Base-by-base conservation (phyloP, 2,888 invertebrate species). In the Hemithea aestivaria region DNA sequence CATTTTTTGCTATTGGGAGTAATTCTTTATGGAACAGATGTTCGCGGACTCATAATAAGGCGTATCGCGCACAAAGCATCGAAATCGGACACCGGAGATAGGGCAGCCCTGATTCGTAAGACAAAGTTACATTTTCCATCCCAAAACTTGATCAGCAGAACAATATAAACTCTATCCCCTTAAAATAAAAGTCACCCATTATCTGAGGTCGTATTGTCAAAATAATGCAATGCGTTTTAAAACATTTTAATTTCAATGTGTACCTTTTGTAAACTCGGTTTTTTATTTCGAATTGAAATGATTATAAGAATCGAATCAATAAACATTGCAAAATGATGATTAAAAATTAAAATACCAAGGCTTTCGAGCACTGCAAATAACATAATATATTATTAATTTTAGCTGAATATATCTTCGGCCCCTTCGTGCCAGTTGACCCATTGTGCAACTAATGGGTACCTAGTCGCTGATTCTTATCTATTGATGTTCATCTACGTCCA, bases 71-170 rank as follows among this genome's bases (percentile, higher is more conserved):
- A 84, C 83, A 87, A 87, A 82, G 80, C 74, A 75, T 77, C 73
- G 87, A 79, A 82, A 87, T 84, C 79, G 72, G 83, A 87, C 84
- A 87, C 87, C 83, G 78, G 75, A 77, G 84, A 83, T 82, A 82
- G 82, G 78, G 78, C 77, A 79, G 69, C 66, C 61, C 72, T 68
- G 74, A 73, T 73, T 72, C 67, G 60, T 56, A 53, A 57, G 53
- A 68, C 81, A 75, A 73, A 69, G 57, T 70, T 58, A 73, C 62
- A 38, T 52, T 57, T 69, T 56, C 69, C 42, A 50, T 40, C 48
- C 35, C 34, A 42, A 63, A 67, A 66, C 45, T 47, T 45, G 59
- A 50, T 40, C 51, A 48, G 33, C 60, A 59, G 45, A 23, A 55
- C 7, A 74, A 43, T 68, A 30, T 61, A 29, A 40, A 59, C 66